Evolutionary conservation across 2,797 vertebrate species (phyloP), one percentile per base, ranked within the genome.

Genomic region (Cossypha heuglini): DNA sequence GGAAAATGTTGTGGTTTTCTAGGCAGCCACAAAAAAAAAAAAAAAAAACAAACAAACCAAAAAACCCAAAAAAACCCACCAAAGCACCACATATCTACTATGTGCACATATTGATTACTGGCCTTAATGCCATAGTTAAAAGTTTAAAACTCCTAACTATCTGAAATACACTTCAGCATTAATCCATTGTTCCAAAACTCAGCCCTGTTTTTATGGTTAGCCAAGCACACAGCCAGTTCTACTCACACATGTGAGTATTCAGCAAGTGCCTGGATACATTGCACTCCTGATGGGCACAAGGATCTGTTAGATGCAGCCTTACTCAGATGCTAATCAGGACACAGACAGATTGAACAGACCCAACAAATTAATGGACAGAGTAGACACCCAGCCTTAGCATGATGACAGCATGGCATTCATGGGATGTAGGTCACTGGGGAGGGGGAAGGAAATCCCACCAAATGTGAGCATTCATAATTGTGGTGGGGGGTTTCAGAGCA

Each of bases 381-480:
- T 1, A 88, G 66, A 73, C 37, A 61, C 61, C 54, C n/a, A 59
- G 61, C 4, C 1, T 38, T 33, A 48, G 43, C 84, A 57, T 0
- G 1, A 61, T 59, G 52, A 91, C 91, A 96, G 80, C 68, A 63
- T 73, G 64, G 75, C 85, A 90, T 97, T 97, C 88, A 92, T 52
- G 48, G 75, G 77, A 96, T 95, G 84, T 94, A 91, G 95, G 96
- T 96, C 96, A 94, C 24, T 28, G 62, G 51, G 43, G 8, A 7
- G 26, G 13, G 45, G 17, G 24, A 62, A 45, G 42, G 26, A 46
- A 83, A 86, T 46, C 35, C 43, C 68, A 73, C 52, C 68, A 86
- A 45, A 69, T 67, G 21, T 63, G 84, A 85, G 35, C 35, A 69
- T 38, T 68, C 77, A 16, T 52, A 51, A 74, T 10, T 80, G 46